These are phyloP conservation scores for Pilophorus perplexus DNA, from an alignment of 2,888 invertebrate genomes.

Conservation along the genomic window DNA sequence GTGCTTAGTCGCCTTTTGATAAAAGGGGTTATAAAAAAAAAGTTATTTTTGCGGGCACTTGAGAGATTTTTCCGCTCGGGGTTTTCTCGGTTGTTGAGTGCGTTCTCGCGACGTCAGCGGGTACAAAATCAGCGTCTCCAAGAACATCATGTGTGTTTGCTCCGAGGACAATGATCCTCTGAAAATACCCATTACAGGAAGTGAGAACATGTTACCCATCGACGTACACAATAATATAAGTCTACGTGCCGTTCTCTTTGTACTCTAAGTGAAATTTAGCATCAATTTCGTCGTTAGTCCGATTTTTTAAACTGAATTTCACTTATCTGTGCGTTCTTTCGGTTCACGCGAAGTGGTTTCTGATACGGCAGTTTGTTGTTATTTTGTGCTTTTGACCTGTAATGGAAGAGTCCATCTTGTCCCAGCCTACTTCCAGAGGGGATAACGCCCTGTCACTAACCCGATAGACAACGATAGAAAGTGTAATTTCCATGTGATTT, in stretches of 20 bases:
- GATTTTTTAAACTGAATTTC: constrained; percentile 23
- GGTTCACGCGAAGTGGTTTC: constrained; percentile 6
- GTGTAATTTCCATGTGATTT: constrained; percentile 18
- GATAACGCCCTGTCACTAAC: constrained; percentile 52
- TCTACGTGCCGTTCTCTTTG: constrained; percentile 41
- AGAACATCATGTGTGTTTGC: constrained; percentile 39
- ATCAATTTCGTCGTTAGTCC: constrained; percentile 27
- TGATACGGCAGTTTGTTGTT: constrained; percentile 59
- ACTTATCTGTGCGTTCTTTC: constrained; percentile 17
- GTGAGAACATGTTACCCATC: constrained; percentile 42
- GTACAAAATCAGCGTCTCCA: too few relatives aligned
- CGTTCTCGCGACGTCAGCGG: background rate
- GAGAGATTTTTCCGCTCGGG: background rate
- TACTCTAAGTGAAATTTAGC: constrained; percentile 40
- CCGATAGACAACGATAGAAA: constrained; percentile 39
- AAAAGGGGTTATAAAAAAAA: constrained; percentile 21
- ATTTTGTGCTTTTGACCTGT: constrained; percentile 66
- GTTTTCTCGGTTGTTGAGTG: background rate
- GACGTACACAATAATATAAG: constrained; percentile 40
- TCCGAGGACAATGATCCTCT: constrained; percentile 20
- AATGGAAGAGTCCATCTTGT: constrained; percentile 57
- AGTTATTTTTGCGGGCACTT: constrained; percentile 1
- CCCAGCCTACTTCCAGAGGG: constrained; percentile 51
- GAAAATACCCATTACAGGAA: constrained; percentile 40
- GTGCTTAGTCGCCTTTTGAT: constrained; percentile 43